Evolutionary conservation across 2,113 vertebrate genomes (phyloP).

Genomic region (Hymenochirus boettgeri): DNA sequence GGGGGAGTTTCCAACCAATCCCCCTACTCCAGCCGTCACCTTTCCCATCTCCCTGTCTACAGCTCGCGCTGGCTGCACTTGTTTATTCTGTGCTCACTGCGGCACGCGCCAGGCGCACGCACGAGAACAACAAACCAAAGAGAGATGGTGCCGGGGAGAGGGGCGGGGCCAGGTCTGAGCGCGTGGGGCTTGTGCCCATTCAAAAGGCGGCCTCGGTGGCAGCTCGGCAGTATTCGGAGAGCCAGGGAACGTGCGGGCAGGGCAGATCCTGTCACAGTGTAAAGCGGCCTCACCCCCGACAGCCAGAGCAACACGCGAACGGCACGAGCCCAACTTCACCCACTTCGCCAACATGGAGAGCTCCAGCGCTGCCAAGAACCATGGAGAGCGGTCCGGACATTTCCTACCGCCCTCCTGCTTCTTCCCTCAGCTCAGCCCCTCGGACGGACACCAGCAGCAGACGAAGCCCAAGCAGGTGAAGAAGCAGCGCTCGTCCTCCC

Average conservation of each 20-base stretch:
- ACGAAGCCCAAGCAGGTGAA: conserved; percentile 64
- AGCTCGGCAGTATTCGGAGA: conserved; percentile 63
- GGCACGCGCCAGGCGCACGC: conserved; percentile 94
- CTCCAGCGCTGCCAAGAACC: conserved; percentile 73
- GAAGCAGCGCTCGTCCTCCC: conserved; percentile 89
- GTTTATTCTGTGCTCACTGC: conserved; percentile 86
- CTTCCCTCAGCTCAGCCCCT: conserved; percentile 79
- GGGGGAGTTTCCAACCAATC: conserved; percentile 7
- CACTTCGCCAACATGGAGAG: conserved; percentile 65
- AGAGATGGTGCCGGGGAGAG: too few relatives aligned
- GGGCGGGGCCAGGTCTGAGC: conserved; percentile 68
- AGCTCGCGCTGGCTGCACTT: conserved; percentile 48
- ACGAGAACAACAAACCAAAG: conserved; percentile 71
- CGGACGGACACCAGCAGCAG: conserved; percentile 58
- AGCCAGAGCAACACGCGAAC: conserved; percentile 62
- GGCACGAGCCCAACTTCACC: conserved; percentile 61
- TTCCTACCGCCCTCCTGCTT: conserved; percentile 77
- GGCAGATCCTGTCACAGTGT: conserved; percentile 49
- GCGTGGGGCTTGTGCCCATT: conserved; percentile 64
- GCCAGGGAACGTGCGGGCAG: conserved; percentile 67
- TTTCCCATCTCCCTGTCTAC: not conserved
- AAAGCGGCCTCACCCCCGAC: not conserved
- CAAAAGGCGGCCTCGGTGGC: conserved; percentile 74
- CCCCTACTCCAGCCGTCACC: conserved; percentile 44
- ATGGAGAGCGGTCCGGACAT: conserved; percentile 80